Conservation (phyloP, 2,113 vertebrate species). For the Synodontis membranacea region DNA sequence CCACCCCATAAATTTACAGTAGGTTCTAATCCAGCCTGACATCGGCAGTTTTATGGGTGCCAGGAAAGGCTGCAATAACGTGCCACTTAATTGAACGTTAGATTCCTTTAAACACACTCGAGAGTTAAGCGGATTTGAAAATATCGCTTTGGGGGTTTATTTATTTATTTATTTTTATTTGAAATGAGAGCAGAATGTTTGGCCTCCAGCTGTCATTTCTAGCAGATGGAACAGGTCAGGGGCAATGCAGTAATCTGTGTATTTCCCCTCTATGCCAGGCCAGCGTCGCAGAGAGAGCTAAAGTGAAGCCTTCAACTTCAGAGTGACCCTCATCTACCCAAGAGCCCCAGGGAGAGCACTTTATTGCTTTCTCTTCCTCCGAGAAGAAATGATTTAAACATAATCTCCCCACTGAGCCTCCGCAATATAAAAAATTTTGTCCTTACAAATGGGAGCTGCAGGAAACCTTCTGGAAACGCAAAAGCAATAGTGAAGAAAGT, state of each 20-base stretch:
- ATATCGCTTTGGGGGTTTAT: constrained; percentile 52
- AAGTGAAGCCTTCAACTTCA: constrained; percentile 59
- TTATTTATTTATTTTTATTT: constrained; percentile 64
- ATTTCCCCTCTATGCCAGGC: constrained; percentile 58
- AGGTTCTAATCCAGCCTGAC: constrained; percentile 62
- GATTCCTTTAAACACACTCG: constrained; percentile 66
- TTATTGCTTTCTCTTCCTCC: constrained; percentile 53
- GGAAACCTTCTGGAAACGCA: background rate
- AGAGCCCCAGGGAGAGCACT: constrained; percentile 44
- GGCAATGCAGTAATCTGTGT: constrained; percentile 61
- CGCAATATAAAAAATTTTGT: background rate
- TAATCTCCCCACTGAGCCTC: constrained; percentile 5
- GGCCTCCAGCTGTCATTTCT: constrained; percentile 61
- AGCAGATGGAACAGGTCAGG: constrained; percentile 67
- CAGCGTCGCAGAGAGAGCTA: constrained; percentile 57
- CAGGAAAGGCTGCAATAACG: constrained; percentile 64
- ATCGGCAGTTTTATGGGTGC: constrained; percentile 58
- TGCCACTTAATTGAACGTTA: constrained; percentile 66
- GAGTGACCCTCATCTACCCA: constrained; percentile 63
- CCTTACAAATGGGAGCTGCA: background rate
- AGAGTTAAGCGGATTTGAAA: constrained; percentile 62
- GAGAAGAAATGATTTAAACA: constrained; percentile 32
- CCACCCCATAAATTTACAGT: constrained; percentile 58
- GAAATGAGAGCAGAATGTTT: constrained; percentile 61
- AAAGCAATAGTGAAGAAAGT: background rate